Evolutionary conservation across 2,113 vertebrate genomes (phyloP).

Genomic region (Crotalus horridus): DNA sequence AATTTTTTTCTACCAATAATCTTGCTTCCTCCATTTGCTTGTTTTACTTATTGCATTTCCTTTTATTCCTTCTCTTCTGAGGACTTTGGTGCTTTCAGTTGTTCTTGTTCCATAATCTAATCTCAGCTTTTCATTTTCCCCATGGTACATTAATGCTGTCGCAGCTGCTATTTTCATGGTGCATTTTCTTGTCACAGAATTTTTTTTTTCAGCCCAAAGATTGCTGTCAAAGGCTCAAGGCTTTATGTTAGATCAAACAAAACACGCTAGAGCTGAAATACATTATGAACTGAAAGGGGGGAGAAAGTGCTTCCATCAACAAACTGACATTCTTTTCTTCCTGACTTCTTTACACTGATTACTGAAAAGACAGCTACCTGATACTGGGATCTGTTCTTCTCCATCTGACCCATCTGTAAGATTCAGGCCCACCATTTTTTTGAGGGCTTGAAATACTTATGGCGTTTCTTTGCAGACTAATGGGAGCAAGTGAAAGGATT

Average conservation of each 20-base stretch:
- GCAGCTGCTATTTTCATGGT: conserved; percentile 8
- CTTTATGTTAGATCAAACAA: not conserved
- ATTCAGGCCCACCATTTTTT: conserved; percentile 14
- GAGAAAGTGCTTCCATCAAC: conserved; percentile 40
- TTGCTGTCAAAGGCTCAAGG: not conserved
- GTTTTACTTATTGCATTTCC: conserved; percentile 9
- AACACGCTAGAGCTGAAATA: conserved; percentile 7
- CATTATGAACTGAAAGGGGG: conserved; percentile 18
- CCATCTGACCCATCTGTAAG: not conserved
- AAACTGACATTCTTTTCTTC: conserved; percentile 47
- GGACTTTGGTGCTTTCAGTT: not conserved
- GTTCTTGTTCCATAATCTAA: conserved; percentile 6
- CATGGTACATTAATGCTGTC: conserved; percentile 4
- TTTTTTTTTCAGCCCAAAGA: not conserved
- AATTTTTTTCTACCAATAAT: not conserved
- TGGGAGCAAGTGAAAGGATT: not conserved
- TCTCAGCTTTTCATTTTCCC: not conserved
- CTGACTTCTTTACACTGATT: conserved; percentile 32
- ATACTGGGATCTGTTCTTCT: conserved; percentile 37
- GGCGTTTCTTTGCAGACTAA: conserved; percentile 25
- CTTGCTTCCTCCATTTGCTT: conserved; percentile 5
- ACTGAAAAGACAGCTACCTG: conserved; percentile 44
- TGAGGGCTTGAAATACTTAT: conserved; percentile 16
- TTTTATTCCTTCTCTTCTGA: conserved; percentile 1
- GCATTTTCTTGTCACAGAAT: conserved; percentile 5